Base-by-base conservation (phyloP, 2,113 vertebrate species). In the Nanorana parkeri region DNA sequence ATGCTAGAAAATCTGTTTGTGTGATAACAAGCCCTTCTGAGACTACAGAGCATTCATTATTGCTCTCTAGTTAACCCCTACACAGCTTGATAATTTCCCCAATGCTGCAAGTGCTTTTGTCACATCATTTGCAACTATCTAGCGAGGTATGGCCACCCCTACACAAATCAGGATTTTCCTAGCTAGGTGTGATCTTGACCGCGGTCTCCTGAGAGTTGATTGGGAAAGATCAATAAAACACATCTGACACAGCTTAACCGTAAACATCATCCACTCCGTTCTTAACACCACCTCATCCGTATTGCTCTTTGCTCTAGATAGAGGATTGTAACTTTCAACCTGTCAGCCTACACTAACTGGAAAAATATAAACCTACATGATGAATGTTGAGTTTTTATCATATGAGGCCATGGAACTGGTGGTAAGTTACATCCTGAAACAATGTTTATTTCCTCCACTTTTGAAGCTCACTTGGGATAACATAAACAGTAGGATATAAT, bases 401-500 rank as follows among this genome's bases (percentile, higher is more conserved):
- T 76, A 75, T 74, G 54, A 56, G 23, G 75, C 52, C 67, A 78
- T 77, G 29, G 72, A 76, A 68, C 63, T 21, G 74, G 78, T 81
- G 84, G 82, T 77, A 76, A 79, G 79, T 83, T 76, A 63, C 81
- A 85, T 85, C 83, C 56, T 87, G 81, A 77, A 86, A 85, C 78
- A 64, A 81, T 84, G 68, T 68, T 80, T 74, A 67, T 87, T 86
- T 88, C 82, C 86, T 87, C 81, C 83, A 85, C 82, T 76, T 60
- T 79, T 85, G 78, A 89, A 87, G 87, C 86, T 85, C 76, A 73
- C 84, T 67, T 23, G 36, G 61, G 83, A 32, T 84, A 86, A 78
- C 77, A 71, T 77, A 84, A 87, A 87, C 77, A 87, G 32, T 85
- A 65, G 84, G 83, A 82, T 86, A 55, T 81, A 76, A 76, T 85